These are phyloP conservation scores for Caenorhabditis latens DNA, from an alignment of 1,140 invertebrate species.

Conservation along the genomic window DNA sequence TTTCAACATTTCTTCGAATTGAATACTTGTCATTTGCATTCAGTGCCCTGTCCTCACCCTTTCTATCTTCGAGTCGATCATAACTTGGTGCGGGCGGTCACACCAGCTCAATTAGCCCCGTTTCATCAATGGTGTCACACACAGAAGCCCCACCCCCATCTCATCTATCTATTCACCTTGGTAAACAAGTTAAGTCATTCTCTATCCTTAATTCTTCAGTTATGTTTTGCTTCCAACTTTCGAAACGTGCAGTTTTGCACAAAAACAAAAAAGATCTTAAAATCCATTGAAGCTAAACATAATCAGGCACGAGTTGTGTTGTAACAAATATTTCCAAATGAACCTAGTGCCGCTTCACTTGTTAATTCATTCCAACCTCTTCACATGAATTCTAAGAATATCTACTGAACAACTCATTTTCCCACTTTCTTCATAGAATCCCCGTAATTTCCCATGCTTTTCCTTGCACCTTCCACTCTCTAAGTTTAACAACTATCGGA, in stretches of 20 bases:
- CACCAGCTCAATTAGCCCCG: constrained; percentile 14
- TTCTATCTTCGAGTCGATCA: background rate
- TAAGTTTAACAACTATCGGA: constrained; percentile 22
- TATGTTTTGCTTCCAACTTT: background rate
- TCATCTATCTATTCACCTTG: background rate
- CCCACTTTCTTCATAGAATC: background rate
- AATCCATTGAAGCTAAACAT: background rate
- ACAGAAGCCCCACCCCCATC: background rate
- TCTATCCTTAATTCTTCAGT: background rate
- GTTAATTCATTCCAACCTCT: background rate
- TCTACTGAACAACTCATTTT: background rate
- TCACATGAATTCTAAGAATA: background rate
- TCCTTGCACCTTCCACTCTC: background rate
- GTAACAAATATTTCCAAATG: background rate
- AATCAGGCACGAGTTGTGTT: background rate
- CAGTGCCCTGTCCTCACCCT: background rate
- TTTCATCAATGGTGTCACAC: constrained; percentile 34
- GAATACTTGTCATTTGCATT: background rate
- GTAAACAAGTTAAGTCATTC: constrained; percentile 29
- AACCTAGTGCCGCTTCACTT: background rate
- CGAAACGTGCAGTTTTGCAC: background rate
- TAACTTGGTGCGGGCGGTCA: constrained; percentile 4
- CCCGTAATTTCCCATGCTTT: background rate
- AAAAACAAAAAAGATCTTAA: constrained; percentile 19
- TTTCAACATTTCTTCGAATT: constrained; percentile 12